These are phyloP conservation scores for Platycheirus rosarum DNA, from an alignment of 2,888 invertebrate genomes.

Conservation along the genomic window DNA sequence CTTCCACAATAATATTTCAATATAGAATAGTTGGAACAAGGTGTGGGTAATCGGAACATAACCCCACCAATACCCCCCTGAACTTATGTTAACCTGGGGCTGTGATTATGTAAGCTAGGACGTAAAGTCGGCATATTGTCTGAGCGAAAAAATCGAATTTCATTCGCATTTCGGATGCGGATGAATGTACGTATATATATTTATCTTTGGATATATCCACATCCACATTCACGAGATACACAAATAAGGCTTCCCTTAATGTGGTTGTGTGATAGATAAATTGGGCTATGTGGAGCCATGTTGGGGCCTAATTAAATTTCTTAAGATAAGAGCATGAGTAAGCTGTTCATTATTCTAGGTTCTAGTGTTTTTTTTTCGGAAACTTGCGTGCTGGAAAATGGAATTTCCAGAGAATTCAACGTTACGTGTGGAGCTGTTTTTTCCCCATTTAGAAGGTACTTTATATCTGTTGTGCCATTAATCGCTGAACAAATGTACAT, in stretches of 20 bases:
- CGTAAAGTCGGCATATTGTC: conserved; percentile 44
- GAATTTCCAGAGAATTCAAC: conserved; percentile 43
- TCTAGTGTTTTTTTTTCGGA: no score
- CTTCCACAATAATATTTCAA: conserved; percentile 52
- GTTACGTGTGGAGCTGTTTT: no score
- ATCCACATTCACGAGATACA: no score
- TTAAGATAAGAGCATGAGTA: conserved; percentile 53
- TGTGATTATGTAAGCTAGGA: conserved; percentile 53
- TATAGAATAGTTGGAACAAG: conserved; percentile 2
- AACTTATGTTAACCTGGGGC: conserved; percentile 37
- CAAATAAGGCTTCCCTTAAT: conserved; percentile 1
- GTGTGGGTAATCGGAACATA: conserved; percentile 25
- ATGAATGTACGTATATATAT: no score
- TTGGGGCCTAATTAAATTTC: conserved; percentile 60
- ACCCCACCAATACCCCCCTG: not conserved
- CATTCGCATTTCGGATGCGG: no score
- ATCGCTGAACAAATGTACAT: conserved; percentile 26
- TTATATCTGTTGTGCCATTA: conserved; percentile 38
- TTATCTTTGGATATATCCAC: no score
- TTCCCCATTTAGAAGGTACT: conserved; percentile 27
- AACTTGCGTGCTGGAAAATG: conserved; percentile 48
- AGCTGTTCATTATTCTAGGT: conserved; percentile 5
- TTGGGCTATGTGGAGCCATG: conserved; percentile 50
- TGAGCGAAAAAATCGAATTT: no score
- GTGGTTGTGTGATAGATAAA: conserved; percentile 50